Evolutionary conservation across 2,113 vertebrate genomes (phyloP).

Genomic region (Peromyscus californicus): DNA sequence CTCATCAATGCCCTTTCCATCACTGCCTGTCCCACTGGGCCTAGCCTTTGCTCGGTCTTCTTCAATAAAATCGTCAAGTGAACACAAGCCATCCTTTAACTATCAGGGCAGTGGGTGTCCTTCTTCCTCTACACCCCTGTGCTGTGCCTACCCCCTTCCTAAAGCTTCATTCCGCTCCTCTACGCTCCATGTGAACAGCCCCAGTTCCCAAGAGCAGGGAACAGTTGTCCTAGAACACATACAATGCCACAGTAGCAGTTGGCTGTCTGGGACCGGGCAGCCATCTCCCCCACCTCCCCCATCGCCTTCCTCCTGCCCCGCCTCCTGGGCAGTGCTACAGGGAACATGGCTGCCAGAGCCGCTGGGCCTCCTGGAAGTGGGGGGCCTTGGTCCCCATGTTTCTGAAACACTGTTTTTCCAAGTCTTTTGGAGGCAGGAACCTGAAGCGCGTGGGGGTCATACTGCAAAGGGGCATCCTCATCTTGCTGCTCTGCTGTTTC

Average conservation of each 20-base stretch:
- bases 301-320: not conserved
- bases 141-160: rapidly evolving
- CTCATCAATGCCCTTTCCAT: not conserved
- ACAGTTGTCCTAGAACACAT: not conserved
- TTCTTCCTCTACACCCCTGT: not conserved
- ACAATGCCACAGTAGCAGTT: no score
- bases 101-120: not conserved
- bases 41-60: not conserved
- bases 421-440: conserved; percentile 95
- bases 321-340: not conserved
- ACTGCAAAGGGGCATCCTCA: conserved; percentile 91
- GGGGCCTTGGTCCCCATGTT: rapidly evolving
- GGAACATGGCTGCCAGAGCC: rapidly evolving
- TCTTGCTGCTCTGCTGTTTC: conserved; percentile 93
- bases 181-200: not conserved
- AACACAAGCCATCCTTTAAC: not conserved
- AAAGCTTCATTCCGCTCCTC: not conserved
- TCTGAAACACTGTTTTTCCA: not conserved
- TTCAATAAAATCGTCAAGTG: not conserved
- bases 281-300: not conserved
- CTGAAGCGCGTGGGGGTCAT: conserved; percentile 92
- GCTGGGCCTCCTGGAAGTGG: not conserved
- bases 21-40: not conserved
- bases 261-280: not conserved
- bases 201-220: not conserved